These are phyloP conservation scores for Tokudaia muenninki DNA, from an alignment of 2,797 vertebrate genomes.

Conservation along the genomic window DNA sequence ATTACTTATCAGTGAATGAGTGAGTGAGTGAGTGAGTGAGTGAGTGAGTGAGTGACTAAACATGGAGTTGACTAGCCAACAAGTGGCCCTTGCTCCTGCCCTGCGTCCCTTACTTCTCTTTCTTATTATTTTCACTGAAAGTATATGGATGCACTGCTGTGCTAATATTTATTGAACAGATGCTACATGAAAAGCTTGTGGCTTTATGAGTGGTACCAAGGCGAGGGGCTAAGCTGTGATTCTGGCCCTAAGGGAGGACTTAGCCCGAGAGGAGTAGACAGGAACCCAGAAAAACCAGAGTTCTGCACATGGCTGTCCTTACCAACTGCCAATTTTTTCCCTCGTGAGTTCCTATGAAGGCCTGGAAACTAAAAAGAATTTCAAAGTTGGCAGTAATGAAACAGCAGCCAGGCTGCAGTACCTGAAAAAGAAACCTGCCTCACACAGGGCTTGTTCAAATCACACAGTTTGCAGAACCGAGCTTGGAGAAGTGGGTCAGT, in stretches of 20 bases:
- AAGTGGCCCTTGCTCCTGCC: not conserved
- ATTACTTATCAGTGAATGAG: not conserved
- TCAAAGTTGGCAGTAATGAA: conserved; percentile 70
- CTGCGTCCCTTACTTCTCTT: not conserved
- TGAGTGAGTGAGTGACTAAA: not conserved
- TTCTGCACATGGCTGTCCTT: conserved; percentile 1
- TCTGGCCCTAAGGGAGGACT: not conserved
- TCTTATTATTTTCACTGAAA: not conserved
- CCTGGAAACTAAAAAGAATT: conserved; percentile 51
- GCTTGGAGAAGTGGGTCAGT: conserved; percentile 78
- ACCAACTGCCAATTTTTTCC: conserved; percentile 7
- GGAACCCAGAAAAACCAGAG: not conserved
- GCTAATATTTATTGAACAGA: not conserved
- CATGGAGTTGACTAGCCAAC: not conserved
- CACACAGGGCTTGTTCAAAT: conserved; percentile 55
- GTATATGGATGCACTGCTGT: not conserved
- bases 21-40: too few relatives aligned
- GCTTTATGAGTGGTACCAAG: not conserved
- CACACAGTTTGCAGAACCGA: conserved; percentile 53
- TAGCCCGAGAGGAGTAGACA: not conserved
- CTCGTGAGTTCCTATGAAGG: conserved; percentile 47
- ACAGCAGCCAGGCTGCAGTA: conserved; percentile 45
- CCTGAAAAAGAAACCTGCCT: conserved; percentile 78
- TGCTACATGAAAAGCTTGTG: not conserved
- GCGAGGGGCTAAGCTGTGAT: not conserved